Base-by-base conservation (phyloP, 2,888 invertebrate species). In the Noctua janthina region DNA sequence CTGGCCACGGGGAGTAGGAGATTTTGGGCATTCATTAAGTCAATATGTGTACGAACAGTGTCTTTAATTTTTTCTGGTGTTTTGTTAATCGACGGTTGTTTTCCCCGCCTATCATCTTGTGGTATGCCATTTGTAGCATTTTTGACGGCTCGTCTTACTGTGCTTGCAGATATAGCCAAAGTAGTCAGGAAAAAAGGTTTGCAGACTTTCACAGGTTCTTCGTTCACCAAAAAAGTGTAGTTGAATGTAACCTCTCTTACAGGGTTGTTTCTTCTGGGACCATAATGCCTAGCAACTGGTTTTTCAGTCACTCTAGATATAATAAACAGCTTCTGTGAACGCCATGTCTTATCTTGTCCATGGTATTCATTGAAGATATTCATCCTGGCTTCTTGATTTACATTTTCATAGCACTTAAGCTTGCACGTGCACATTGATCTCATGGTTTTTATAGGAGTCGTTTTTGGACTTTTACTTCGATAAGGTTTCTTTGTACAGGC, bases 161-260 rank as follows among this genome's bases (percentile, higher is more conserved):
- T 20, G 17, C 20, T n/a, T 13, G n/a, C 13, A 17, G 73, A 73
- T 62, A 73, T 59, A 46, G 73, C 62, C 46, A 73, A 29, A 13
- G 73, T 62, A 20, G 29, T 73, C 29, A 73, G 20, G 54, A 73
- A 73, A 29, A 73, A 73, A 11, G 54, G 54, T 73, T 59, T 73
- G 59, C 73, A 73, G n/a, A 73, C 73, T 46, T 29, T 59, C 0
- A 62, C 73, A 46, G 29, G n/a, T 46, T 62, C 46, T 11, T 46
- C 73, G 23, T 73, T 62, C 6, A 73, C 29, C 29, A 73, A 46
- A 73, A 73, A 73, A 13, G 73, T 73, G 59, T 73, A 73, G 29
- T 46, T 46, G 20, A 73, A 17, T 29, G 73, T 73, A 4, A 46
- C 6, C 20, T 62, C 43, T 73, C 73, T 62, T 46, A 62, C 46